A percentile compares a stretch with the other conserved stretches of the same genome.
These are phyloP conservation scores for Liposcelis brunnea DNA, from an alignment of 2,888 invertebrate species.

Conservation along the genomic window DNA sequence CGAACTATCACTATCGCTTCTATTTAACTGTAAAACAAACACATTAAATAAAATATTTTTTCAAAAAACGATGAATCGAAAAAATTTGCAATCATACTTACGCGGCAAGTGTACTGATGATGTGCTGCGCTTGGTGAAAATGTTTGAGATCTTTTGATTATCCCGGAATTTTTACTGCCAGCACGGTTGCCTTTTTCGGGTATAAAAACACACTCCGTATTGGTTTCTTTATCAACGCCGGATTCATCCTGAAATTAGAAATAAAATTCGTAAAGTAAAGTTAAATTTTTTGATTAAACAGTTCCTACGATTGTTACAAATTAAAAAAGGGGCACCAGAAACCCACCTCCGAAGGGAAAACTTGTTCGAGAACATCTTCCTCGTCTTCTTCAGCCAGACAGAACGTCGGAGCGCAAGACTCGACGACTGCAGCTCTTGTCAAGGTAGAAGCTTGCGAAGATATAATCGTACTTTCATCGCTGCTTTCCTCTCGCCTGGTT, in stretches of 20 bases:
- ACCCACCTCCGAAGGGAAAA: neutral
- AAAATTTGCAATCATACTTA: too few species aligned
- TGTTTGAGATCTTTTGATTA: constrained; percentile 87
- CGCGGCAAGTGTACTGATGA: constrained; percentile 71
- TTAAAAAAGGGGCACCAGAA: too few species aligned
- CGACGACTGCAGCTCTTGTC: constrained; percentile 36
- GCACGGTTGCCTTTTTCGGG: constrained; percentile 60
- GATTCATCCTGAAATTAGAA: constrained; percentile 35
- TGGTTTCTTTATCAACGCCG: constrained; percentile 72
- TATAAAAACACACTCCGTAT: constrained; percentile 83
- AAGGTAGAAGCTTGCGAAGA: constrained; percentile 92
- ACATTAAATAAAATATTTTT: constrained; percentile 10
- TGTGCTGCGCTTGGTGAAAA: constrained; percentile 86
- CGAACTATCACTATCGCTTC: constrained; percentile 92
- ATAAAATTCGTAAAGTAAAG: constrained; percentile 7
- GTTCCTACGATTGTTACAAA: too few species aligned
- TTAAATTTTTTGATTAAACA: too few species aligned
- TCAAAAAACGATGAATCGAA: too few species aligned
- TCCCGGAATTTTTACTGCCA: constrained; percentile 23
- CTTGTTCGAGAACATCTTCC: neutral
- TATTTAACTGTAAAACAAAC: constrained; percentile 48
- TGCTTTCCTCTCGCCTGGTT: constrained; percentile 57
- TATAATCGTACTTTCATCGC: constrained; percentile 91
- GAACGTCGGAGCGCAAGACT: neutral
- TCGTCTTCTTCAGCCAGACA: constrained; percentile 2